These are phyloP conservation scores for Loris lydekkerianus DNA, from an alignment of 2,797 vertebrate genomes.

Conservation along the genomic window DNA sequence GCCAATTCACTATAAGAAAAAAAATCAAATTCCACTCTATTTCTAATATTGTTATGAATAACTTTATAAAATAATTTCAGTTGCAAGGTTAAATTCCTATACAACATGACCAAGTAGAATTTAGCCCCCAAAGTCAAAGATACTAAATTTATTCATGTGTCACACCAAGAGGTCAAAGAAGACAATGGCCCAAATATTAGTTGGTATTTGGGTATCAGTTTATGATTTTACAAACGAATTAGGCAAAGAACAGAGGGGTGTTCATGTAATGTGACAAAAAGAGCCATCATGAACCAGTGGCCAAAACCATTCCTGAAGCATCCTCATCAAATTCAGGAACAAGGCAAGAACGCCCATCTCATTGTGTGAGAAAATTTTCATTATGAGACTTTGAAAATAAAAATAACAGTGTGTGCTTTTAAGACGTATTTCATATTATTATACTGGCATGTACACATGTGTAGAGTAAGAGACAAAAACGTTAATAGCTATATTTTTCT, in stretches of 20 bases:
- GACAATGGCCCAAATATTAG: not conserved
- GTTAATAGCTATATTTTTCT: not conserved
- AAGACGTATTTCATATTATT: not conserved
- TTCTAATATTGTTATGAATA: not conserved
- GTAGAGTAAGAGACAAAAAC: not conserved
- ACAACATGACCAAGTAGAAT: not conserved
- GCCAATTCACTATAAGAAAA: not conserved
- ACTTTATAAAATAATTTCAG: not conserved
- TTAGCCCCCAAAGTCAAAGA: not conserved
- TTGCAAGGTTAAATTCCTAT: not conserved
- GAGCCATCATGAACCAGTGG: not conserved
- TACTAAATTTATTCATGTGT: not conserved
- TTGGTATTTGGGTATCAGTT: not conserved
- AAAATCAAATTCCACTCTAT: not conserved
- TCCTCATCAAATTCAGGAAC: conserved; percentile 19
- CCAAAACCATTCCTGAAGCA: not conserved
- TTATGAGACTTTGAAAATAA: conserved; percentile 31
- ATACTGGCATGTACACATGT: not conserved
- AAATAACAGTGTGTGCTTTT: not conserved
- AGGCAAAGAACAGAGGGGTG: conserved; percentile 16
- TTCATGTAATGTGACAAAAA: not conserved
- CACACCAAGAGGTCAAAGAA: not conserved
- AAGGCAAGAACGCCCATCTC: not conserved
- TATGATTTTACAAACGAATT: conserved; percentile 31
- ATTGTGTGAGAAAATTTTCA: conserved; percentile 12